phyloP scores from a whole-genome alignment of 2,113 vertebrate species.

The Chitala chitala region DNA sequence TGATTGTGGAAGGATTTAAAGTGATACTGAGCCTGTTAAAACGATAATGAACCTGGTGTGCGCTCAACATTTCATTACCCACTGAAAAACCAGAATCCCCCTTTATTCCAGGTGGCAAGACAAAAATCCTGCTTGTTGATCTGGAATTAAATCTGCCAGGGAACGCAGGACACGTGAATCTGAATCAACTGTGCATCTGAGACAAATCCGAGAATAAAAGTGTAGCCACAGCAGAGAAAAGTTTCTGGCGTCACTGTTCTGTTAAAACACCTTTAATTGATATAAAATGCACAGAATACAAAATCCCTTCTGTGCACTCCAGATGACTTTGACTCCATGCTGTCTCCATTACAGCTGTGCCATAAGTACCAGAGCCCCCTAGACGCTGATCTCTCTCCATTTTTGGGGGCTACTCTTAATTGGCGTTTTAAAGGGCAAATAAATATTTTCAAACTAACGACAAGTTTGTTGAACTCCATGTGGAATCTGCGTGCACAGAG shows the following conservation, averaged over 20 bases:
- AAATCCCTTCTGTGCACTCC: neutral
- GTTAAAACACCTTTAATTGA: neutral
- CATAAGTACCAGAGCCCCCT: neutral
- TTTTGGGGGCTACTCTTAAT: neutral
- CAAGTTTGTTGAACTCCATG: slow-evolving; percentile 9
- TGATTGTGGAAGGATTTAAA: neutral
- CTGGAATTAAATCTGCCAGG: neutral
- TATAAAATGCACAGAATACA: neutral
- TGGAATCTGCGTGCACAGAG: slow-evolving; percentile 35
- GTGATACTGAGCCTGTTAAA: slow-evolving; percentile 4
- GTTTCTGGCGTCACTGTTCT: neutral
- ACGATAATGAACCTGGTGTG: neutral
- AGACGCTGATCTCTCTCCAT: neutral
- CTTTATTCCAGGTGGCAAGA: neutral
- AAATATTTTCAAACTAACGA: slow-evolving; percentile 5
- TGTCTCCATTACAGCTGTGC: neutral
- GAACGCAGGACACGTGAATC: neutral
- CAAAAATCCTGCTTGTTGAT: neutral
- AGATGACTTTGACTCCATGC: neutral
- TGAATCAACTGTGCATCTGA: neutral
- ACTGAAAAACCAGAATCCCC: neutral
- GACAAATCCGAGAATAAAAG: neutral
- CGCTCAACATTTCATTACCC: neutral
- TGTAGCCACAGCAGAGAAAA: too few species aligned
- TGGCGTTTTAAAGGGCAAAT: neutral